Evolutionary conservation across 2,888 invertebrate species (phyloP).

Genomic region (Epicampocera succincta): DNA sequence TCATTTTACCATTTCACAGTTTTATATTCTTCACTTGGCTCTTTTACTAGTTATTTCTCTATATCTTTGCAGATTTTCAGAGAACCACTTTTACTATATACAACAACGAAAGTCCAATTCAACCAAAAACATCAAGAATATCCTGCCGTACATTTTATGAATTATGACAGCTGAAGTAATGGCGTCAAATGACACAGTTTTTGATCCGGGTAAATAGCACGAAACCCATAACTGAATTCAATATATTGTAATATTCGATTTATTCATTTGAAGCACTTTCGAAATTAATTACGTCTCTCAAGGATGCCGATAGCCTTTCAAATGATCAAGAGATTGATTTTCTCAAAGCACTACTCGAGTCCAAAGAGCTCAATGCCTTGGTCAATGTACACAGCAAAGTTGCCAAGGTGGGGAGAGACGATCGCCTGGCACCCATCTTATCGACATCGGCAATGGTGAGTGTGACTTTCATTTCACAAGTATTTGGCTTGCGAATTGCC

Average conservation of each 20-base stretch:
- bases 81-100: constrained; percentile 23
- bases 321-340: constrained; percentile 94
- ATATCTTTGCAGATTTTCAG: constrained; percentile 42
- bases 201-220: constrained; percentile 81
- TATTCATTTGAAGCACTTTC: constrained; percentile 86
- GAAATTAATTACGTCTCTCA: constrained; percentile 90
- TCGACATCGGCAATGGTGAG: constrained; percentile 91
- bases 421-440: constrained; percentile 90
- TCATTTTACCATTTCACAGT: too few species aligned
- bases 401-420: constrained; percentile 91
- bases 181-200: constrained; percentile 80
- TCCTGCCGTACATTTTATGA: constrained; percentile 71
- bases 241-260: too few species aligned
- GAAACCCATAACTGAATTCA: too few species aligned
- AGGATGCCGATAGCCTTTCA: constrained; percentile 88
- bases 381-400: constrained; percentile 96
- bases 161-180: constrained; percentile 81
- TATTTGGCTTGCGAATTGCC: not conserved
- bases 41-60: not conserved
- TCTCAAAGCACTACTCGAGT: constrained; percentile 90
- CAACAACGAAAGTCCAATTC: not conserved
- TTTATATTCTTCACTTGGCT: too few species aligned
- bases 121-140: constrained; percentile 23
- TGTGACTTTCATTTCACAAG: not conserved
- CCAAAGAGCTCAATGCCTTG: constrained; percentile 93